Evolutionary conservation across 2,113 vertebrate genomes (phyloP).

Genomic region (Callocephalon fimbriatum): DNA sequence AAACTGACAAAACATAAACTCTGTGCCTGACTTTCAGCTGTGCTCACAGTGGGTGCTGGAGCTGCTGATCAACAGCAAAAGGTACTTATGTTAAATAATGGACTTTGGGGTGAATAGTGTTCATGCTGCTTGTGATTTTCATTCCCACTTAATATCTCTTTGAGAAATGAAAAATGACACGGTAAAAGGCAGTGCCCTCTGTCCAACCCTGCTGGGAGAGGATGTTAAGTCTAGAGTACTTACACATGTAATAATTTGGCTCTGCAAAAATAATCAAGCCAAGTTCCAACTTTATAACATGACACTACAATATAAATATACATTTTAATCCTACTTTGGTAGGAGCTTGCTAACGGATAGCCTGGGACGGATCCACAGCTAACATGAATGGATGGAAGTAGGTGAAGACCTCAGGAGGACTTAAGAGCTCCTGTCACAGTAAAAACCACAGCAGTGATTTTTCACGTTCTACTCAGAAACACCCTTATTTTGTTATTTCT

Average conservation of each 20-base stretch:
- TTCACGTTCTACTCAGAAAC: background rate
- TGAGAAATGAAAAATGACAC: background rate
- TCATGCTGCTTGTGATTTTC: background rate
- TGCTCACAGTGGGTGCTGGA: background rate
- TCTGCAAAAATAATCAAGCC: background rate
- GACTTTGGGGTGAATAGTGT: background rate
- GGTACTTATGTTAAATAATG: background rate
- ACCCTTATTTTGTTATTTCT: background rate
- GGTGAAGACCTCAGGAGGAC: background rate
- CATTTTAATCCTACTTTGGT: background rate
- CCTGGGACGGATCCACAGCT: background rate
- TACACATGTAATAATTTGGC: background rate
- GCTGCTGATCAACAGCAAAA: background rate
- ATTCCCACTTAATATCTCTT: background rate
- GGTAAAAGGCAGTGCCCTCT: background rate
- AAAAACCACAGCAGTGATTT: background rate
- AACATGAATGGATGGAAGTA: fast-evolving
- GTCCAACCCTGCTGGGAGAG: background rate
- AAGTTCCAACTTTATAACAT: background rate
- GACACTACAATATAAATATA: background rate
- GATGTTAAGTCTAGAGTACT: background rate
- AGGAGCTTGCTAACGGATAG: background rate
- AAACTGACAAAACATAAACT: background rate
- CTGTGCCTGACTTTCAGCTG: background rate
- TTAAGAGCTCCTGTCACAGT: background rate